Conservation (phyloP, 1,140 invertebrate species). For the Acromyrmex echinatior region DNA sequence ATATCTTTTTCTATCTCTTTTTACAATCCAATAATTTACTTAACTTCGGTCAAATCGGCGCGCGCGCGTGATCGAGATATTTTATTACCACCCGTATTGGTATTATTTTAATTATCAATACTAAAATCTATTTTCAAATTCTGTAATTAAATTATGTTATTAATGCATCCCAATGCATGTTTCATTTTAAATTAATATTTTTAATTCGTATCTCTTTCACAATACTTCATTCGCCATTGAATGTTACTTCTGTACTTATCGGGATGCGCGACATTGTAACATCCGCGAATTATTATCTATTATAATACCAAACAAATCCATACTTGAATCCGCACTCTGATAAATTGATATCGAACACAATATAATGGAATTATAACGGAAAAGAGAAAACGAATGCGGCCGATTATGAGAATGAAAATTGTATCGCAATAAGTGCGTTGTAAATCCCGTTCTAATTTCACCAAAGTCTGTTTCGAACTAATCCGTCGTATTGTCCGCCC, state of each 20-base stretch:
- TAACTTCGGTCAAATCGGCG: not conserved
- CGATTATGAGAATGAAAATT: conserved; percentile 44
- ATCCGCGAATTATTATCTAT: conserved; percentile 17
- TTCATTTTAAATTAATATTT: not conserved
- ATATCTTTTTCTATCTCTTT: not conserved
- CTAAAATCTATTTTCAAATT: not conserved
- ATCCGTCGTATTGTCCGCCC: conserved; percentile 60
- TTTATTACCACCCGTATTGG: not conserved
- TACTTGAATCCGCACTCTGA: conserved; percentile 17
- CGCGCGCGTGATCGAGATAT: not conserved
- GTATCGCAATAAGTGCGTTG: conserved; percentile 55
- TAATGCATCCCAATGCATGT: not conserved
- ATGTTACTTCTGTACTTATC: not conserved
- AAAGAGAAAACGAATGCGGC: not conserved
- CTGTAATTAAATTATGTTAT: conserved; percentile 26
- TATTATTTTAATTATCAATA: not conserved
- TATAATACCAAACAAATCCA: conserved; percentile 20
- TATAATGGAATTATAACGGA: not conserved
- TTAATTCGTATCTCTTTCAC: not conserved
- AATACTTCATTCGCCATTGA: not conserved
- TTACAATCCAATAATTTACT: not conserved
- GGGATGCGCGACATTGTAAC: not conserved
- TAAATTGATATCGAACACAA: conserved; percentile 38
- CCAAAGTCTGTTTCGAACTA: conserved; percentile 53
- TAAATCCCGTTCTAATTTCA: conserved; percentile 50